Evolutionary conservation across 2,888 invertebrate genomes (phyloP).

Genomic region (Pyrrhia umbra): DNA sequence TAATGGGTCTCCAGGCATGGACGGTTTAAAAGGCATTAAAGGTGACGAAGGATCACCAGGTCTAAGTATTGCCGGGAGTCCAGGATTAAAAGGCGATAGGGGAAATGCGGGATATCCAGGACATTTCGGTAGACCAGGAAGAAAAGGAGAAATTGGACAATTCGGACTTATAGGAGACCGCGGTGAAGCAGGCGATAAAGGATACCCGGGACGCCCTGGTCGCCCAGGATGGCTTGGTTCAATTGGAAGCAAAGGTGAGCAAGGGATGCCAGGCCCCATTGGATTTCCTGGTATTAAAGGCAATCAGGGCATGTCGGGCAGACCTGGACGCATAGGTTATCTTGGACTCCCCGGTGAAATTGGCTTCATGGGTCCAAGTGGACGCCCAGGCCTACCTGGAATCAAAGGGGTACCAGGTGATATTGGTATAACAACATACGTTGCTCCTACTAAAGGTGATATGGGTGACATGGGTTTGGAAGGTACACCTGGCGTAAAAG

Average conservation of each 20-base stretch:
- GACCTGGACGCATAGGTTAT: constrained; percentile 83
- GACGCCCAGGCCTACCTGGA: constrained; percentile 54
- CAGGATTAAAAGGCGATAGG: constrained; percentile 91
- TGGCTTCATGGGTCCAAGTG: constrained; percentile 76
- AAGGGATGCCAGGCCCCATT: constrained; percentile 87
- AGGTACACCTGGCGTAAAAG: constrained; percentile 89
- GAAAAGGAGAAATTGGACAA: constrained; percentile 90
- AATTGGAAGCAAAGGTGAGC: constrained; percentile 73
- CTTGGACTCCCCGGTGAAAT: constrained; percentile 90
- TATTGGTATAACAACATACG: constrained; percentile 78
- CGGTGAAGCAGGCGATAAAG: constrained; percentile 89
- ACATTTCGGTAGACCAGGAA: constrained; percentile 85
- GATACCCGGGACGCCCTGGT: constrained; percentile 89
- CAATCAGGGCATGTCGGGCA: constrained; percentile 69
- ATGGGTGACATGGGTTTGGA: constrained; percentile 90
- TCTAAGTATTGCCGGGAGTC: constrained; percentile 74
- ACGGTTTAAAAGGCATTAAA: constrained; percentile 61
- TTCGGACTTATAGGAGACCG: constrained; percentile 85
- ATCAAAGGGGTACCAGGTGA: constrained; percentile 67
- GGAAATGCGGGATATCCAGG: constrained; percentile 91
- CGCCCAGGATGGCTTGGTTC: constrained; percentile 89
- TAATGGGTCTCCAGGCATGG: constrained; percentile 77
- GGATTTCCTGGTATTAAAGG: constrained; percentile 80
- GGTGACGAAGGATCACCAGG: constrained; percentile 88
- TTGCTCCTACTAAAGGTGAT: constrained; percentile 84